phyloP scores from a whole-genome alignment of 2,113 vertebrate genomes.

The Piprites chloris region DNA sequence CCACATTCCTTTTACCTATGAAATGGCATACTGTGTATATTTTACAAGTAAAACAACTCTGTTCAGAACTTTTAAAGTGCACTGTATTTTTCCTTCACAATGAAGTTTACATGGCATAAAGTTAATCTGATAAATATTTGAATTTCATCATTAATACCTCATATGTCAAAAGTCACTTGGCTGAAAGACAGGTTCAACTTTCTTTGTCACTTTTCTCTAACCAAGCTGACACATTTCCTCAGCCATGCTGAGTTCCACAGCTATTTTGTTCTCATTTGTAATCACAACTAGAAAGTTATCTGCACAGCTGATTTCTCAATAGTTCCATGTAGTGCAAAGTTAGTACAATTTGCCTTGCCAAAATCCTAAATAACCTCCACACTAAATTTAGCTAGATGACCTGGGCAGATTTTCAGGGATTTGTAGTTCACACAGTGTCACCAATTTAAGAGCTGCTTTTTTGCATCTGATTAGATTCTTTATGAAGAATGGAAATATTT shows the following conservation, averaged over 20 bases:
- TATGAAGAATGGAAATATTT: neutral
- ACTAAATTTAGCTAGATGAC: slow-evolving; percentile 35
- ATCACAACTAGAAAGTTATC: neutral
- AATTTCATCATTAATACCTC: neutral
- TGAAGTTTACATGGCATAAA: neutral
- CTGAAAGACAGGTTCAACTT: neutral
- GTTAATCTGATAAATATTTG: neutral
- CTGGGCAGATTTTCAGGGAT: neutral
- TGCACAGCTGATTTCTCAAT: neutral
- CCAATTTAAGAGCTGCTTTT: neutral
- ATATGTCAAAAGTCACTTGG: neutral
- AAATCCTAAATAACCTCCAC: neutral
- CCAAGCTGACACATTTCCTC: neutral
- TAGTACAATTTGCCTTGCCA: neutral
- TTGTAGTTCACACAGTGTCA: neutral
- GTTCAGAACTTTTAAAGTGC: neutral
- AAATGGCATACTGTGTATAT: neutral
- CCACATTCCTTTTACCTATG: neutral
- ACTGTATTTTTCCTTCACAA: neutral
- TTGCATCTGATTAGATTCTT: neutral
- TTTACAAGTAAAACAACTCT: neutral
- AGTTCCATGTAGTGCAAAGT: neutral
- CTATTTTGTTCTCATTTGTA: neutral
- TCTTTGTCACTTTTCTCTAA: neutral
- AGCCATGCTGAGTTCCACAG: neutral